Evolutionary conservation across 2,888 invertebrate species (phyloP).

Genomic region (Asteroscopus sphinx): DNA sequence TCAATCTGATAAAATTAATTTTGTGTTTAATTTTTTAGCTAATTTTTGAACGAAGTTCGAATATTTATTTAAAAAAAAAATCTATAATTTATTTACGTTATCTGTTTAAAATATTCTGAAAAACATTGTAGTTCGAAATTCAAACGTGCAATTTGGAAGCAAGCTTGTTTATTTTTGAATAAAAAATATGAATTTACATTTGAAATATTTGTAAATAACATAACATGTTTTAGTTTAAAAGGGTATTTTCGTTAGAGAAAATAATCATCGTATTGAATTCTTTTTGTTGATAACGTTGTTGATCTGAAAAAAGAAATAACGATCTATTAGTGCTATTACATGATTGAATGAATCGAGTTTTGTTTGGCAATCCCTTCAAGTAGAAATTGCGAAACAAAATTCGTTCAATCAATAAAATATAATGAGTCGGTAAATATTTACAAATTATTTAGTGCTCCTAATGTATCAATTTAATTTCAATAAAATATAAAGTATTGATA

Average conservation of each 20-base stretch:
- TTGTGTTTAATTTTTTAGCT: background rate
- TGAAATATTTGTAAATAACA: constrained; percentile 42
- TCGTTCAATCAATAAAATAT: too few species aligned
- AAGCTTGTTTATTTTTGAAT: constrained; percentile 57
- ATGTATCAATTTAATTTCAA: too few species aligned
- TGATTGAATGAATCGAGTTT: background rate
- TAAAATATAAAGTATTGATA: too few species aligned
- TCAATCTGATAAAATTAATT: constrained; percentile 4
- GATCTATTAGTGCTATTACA: background rate
- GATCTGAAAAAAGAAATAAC: constrained; percentile 43
- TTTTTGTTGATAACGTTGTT: constrained; percentile 18
- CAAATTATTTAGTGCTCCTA: too few species aligned
- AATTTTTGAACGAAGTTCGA: background rate
- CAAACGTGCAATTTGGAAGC: constrained; percentile 51
- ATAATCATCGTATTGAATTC: constrained; percentile 15
- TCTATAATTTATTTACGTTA: constrained; percentile 11
- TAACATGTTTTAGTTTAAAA: constrained; percentile 27
- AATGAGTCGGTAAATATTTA: too few species aligned
- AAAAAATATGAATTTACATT: constrained; percentile 61
- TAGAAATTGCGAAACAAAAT: too few species aligned
- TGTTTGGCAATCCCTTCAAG: background rate
- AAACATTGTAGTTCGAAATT: constrained; percentile 2
- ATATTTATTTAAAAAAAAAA: background rate
- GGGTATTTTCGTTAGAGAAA: constrained; percentile 31
- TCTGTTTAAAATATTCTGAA: background rate